Base-by-base conservation (phyloP, 2,888 invertebrate genomes). In the Pollenia griseotomentosa region DNA sequence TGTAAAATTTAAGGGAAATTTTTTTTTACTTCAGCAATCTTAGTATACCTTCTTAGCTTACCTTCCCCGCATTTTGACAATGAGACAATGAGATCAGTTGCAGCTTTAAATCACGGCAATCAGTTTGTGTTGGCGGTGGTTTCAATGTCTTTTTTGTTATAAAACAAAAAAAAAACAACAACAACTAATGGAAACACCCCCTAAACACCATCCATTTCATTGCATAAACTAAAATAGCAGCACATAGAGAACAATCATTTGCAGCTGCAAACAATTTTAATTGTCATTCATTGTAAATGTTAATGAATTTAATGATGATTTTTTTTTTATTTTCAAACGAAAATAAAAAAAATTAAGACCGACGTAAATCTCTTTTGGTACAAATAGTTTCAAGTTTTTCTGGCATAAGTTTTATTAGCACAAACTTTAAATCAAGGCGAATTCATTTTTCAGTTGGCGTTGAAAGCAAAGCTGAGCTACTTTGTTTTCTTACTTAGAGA, bases 331-430 rank as follows among this genome's bases (percentile, higher is more conserved):
- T 57, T 59, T 14, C 59, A 40, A 44, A 44, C 14, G 84, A 78
- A 73, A 89, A 89, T 86, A 89, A 33, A 23, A n/a, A 12, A 33
- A 74, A 44, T 40, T 2, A 9, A 9, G 7, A 61, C 12, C 88
- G 90, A 90, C 90, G 90, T 90, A 91, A 89, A 90, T 90, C 89
- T 89, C 55, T 12, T n/a, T n/a, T 42, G 23, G n/a, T 71, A 63
- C 12, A 57, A 44, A 40, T 16, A 3, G 6, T 57, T 33, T 23
- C n/a, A n/a, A 77, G 1, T 44, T 66, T 44, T 44, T 3, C 8
- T 66, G 66, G 42, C 55, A 14, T 46, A 19, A 53, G 61, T 77
- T 55, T 75, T 19, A 44, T 42, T 23, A 23, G 3, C 23, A 23
- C 23, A 23, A 23, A 23, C 23, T 23, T 23, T 23, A 23, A 2